Evolutionary conservation across 2,888 invertebrate genomes (phyloP), one percentile per base, ranked within the genome.

Genomic region (Thyatira batis): DNA sequence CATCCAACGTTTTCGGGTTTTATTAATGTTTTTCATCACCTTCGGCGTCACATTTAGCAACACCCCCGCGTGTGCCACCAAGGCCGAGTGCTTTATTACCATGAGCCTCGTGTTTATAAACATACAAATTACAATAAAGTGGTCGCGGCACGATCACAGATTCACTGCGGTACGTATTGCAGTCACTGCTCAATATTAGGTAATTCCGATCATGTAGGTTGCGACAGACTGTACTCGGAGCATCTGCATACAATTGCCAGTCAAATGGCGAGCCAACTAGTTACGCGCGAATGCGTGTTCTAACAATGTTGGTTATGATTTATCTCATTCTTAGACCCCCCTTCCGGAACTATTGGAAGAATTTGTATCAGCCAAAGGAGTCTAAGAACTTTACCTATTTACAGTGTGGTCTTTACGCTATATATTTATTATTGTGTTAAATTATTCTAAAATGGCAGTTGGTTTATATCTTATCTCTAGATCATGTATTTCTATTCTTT

Each of bases 151-250:
- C 66, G 57, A 81, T 87, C 79, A 83, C 58, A 80, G 75, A 87
- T 86, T 82, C 85, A 83, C 68, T 63, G 71, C 74, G 67, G 65
- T 67, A 65, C 67, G 56, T 59, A 71, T 70, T 70, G 78, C 76
- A 69, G 68, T 67, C 68, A 65, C 70, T 63, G 63, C 55, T 61
- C 68, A 67, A 71, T 74, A 74, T 82, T 80, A 80, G 79, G 83
- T 75, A 82, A 87, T 83, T 82, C 84, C 69, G 71, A 81, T 80
- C 82, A 80, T 78, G 84, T 60, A 67, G 39, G 63, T 67, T 83
- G 77, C 80, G 74, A 75, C 80, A 82, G 63, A 58, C 55, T 49
- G 60, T 57, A 39, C 39, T n/a, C 5, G 39, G 49, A 45, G 63
- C 64, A 75, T 80, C 81, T 81, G 71, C 80, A 84, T 82, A 83